Base-by-base conservation (phyloP, 1,140 invertebrate species). In the Caenorhabditis tropicalis region DNA sequence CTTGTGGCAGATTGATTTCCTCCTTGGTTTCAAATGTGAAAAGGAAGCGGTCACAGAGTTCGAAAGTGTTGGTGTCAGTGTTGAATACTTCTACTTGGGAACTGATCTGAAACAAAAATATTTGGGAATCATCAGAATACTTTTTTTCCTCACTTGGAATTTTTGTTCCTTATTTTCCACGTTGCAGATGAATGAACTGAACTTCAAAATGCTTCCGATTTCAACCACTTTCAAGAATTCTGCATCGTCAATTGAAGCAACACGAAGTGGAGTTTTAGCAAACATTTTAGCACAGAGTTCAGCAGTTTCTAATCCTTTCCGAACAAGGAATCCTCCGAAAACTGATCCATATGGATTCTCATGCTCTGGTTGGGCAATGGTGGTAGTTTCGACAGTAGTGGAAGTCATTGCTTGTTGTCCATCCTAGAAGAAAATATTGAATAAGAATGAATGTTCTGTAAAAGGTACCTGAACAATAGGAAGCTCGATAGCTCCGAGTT, bases 11-110 rank as follows among this genome's bases (percentile, higher is more conserved):
- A 74, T 74, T 74, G 36, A 74, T 74, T 24, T 74, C 65, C 43
- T 74, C 65, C 7, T 74, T 46, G 4, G 65, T 46, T 27, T 74
- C 36, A 12, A 74, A 74, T 74, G 65, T 74, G 65, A 74, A 74
- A n/a, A 74, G 21, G 36, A 74, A 74, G 19, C 65, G 65, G 33
- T 74, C 65, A 19, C 65, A 74, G 4, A 74, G 27, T 74, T 74
- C 65, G 9, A 74, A 74, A 19, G 33, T 74, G n/a, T 43, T 43
- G 19, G 65, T 46, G 9, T 74, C 36, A 3, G 65, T 19, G n/a
- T 74, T 74, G 36, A 36, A 74, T n/a, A 74, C 65, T 74, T 74
- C 65, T 6, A 74, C 65, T 74, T 74, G 65, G 24, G 65, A 74
- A n/a, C n/a, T 74, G 36, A 74, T 46, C 65, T 74, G 36, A 21